phyloP scores from a whole-genome alignment of 2,113 vertebrate genomes.

The Chloropsis cyanopogon region DNA sequence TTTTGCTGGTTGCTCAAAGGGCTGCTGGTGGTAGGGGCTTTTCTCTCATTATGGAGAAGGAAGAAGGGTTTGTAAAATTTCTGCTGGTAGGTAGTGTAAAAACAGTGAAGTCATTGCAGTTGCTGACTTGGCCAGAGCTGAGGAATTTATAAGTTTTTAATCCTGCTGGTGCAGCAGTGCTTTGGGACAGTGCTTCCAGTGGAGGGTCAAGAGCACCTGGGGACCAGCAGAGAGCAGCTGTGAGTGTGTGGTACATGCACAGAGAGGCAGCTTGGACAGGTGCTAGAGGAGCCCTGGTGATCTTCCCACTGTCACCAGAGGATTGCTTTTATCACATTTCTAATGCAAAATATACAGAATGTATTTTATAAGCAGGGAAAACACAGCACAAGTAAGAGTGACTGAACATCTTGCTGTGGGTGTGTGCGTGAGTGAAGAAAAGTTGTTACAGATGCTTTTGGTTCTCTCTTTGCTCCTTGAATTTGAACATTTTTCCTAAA shows the following conservation, averaged over 20 bases:
- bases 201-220: no score
- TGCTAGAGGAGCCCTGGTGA: neutral
- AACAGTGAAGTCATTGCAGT: neutral
- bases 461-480: neutral
- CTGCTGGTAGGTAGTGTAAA: neutral
- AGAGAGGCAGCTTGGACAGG: neutral
- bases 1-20: neutral
- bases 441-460: neutral
- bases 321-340: neutral
- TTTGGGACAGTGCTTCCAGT: neutral
- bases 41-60: neutral
- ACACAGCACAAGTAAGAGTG: neutral
- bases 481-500: neutral
- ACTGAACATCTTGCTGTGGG: neutral
- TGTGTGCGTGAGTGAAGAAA: neutral
- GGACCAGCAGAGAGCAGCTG: neutral
- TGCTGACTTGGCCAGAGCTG: neutral
- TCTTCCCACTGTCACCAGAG: neutral
- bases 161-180: neutral
- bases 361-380: neutral
- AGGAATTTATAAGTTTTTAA: neutral
- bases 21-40: neutral
- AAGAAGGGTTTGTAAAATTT: neutral
- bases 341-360: neutral
- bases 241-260: fast-evolving